Evolutionary conservation across 1,140 invertebrate species (phyloP), one percentile per base, ranked within the genome.

Genomic region (Cotesia typhae): DNA sequence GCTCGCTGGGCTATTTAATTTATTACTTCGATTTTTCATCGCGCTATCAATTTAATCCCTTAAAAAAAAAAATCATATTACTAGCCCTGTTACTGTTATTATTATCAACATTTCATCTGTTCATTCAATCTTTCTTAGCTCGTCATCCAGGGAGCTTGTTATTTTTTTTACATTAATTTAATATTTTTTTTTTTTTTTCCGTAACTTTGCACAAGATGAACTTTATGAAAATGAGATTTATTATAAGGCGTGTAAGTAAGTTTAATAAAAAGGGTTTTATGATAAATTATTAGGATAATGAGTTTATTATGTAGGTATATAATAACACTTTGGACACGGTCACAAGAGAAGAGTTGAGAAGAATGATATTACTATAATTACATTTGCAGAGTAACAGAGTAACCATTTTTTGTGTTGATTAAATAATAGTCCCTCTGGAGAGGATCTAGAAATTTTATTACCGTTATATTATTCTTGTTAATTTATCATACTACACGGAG

Each of bases 11-110:
- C 28, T 66, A 3, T 67, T 53, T 53, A 67, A 67, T 67, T 67
- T 67, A 67, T 67, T 17, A 67, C 52, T 52, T 67, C 52, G 66
- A 67, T 67, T 67, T 53, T 55, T 67, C 35, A 28, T 51, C 35
- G 64, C 47, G 51, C 64, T n/a, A 38, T 66, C 64, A 66, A 66
- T 51, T 41, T 66, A 38, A 66, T 47, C 28, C 47, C 37, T 65
- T 14, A 36, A 28, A 20, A 59, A 20, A 59, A 59, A 20, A 59
- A 59, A 59, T 59, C 57, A 28, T 59, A 28, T 59, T 59, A 20
- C 17, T 20, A 20, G 4, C 28, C 28, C 17, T 20, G 7, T 9
- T 59, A 59, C 3, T 59, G 9, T 59, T n/a, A 14, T 14, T 55
- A 55, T 20, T 55, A 14, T 55, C 5, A 14, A 12, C 12, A 17